Percentiles rank a stretch among this genome's conserved stretches.
phyloP scores from a whole-genome alignment of 2,888 invertebrate species.

The Xestoiulus laeticollis region DNA sequence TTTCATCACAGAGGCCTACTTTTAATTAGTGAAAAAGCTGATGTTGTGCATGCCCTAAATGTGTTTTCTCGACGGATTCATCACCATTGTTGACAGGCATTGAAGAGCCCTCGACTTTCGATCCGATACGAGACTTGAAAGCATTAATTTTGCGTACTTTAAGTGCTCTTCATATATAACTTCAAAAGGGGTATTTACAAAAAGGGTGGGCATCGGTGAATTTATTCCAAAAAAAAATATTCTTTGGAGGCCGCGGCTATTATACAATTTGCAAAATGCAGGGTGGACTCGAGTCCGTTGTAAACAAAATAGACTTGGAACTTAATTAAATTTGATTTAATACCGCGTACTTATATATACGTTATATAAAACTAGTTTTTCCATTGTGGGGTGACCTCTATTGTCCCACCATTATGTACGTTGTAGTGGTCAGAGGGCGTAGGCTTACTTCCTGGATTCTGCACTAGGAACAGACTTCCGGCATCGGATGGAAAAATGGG shows the following conservation, averaged over 20 bases:
- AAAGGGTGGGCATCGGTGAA: not conserved
- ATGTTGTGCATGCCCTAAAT: conserved; percentile 26
- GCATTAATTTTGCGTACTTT: not conserved
- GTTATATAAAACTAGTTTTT: not conserved
- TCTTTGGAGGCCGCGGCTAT: not conserved
- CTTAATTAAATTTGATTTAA: not conserved
- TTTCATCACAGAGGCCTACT: not conserved
- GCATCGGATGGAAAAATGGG: conserved; percentile 7
- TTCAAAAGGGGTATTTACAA: not conserved
- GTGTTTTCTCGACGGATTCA: not conserved
- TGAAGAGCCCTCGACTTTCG: conserved; percentile 1
- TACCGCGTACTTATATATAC: not conserved
- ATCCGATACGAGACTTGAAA: not conserved
- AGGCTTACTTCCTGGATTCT: conserved; percentile 14
- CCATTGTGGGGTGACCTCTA: not conserved
- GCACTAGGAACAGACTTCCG: not conserved
- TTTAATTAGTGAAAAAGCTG: conserved; percentile 15
- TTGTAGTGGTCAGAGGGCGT: conserved; percentile 26
- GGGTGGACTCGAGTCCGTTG: not conserved
- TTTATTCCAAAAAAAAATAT: not conserved
- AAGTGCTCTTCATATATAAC: conserved; percentile 26
- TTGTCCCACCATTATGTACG: not conserved
- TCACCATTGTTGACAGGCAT: not conserved
- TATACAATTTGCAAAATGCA: not conserved
- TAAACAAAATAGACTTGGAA: not conserved